Evolutionary conservation across 2,797 vertebrate genomes (phyloP).

Genomic region (Vireo griseus): DNA sequence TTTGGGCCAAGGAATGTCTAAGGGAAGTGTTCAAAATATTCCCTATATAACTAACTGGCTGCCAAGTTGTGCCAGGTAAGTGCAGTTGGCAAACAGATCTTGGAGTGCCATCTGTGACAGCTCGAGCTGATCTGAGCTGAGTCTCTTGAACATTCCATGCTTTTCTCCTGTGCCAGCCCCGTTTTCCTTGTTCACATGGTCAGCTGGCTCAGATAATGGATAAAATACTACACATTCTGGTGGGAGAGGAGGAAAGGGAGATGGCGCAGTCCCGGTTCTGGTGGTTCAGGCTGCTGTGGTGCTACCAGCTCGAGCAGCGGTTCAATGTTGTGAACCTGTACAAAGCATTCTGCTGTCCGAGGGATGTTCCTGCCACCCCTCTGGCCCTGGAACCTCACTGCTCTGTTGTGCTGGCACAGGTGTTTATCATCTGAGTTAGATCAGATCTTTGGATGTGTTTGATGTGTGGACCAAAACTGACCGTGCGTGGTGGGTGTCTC

Average conservation of each 20-base stretch:
- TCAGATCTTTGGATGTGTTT: not conserved
- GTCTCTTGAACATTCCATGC: not conserved
- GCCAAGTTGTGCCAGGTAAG: not conserved
- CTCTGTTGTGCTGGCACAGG: not conserved
- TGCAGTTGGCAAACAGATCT: not conserved
- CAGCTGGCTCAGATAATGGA: not conserved
- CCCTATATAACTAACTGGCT: not conserved
- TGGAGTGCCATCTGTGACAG: not conserved
- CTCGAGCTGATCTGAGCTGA: not conserved
- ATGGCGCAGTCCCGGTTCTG: fast-evolving
- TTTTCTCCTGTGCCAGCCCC: not conserved
- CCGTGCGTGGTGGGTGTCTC: fast-evolving
- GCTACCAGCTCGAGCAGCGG: not conserved
- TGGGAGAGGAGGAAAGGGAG: not conserved
- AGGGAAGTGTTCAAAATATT: not conserved
- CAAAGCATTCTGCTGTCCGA: not conserved
- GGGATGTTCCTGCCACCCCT: not conserved
- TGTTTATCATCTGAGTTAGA: not conserved
- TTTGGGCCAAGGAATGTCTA: not conserved
- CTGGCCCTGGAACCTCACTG: fast-evolving
- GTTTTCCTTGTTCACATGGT: not conserved
- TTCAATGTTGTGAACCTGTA: not conserved
- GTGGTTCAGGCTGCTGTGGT: not conserved
- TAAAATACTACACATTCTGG: fast-evolving
- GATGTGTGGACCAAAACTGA: not conserved